Percentiles rank a stretch among this genome's conserved stretches.
Conservation (phyloP, 1,140 invertebrate species). For the Eriocheir sinensis region DNA sequence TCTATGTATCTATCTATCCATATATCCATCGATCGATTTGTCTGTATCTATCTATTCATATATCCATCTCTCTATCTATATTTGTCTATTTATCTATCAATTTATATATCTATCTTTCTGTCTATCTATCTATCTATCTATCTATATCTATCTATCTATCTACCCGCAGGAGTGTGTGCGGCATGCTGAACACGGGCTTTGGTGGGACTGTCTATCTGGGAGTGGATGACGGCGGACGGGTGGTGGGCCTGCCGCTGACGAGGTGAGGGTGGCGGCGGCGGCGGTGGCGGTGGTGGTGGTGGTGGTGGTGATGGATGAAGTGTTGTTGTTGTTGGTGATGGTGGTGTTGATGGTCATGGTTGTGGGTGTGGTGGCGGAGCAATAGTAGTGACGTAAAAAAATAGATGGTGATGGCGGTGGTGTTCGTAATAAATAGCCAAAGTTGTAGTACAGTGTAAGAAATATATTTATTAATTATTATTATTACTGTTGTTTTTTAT, state of each 20-base stretch:
- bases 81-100: no score
- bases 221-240: not conserved
- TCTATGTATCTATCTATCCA: no score
- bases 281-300: not conserved
- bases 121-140: not conserved
- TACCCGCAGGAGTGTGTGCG: not conserved
- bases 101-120: no score
- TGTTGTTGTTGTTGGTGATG: not conserved
- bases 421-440: not conserved
- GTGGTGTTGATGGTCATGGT: not conserved
- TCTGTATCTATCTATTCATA: no score
- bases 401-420: not conserved
- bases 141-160: not conserved
- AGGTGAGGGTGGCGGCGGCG: not conserved
- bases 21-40: no score
- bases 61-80: no score
- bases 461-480: no score
- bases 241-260: not conserved
- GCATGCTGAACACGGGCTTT: not conserved
- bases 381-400: not conserved
- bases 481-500: not conserved
- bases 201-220: not conserved
- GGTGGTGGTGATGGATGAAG: not conserved
- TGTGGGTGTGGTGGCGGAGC: no score
- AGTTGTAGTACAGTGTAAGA: no score